phyloP scores from a whole-genome alignment of 2,113 vertebrate species.

The Herpailurus yagouaroundi region DNA sequence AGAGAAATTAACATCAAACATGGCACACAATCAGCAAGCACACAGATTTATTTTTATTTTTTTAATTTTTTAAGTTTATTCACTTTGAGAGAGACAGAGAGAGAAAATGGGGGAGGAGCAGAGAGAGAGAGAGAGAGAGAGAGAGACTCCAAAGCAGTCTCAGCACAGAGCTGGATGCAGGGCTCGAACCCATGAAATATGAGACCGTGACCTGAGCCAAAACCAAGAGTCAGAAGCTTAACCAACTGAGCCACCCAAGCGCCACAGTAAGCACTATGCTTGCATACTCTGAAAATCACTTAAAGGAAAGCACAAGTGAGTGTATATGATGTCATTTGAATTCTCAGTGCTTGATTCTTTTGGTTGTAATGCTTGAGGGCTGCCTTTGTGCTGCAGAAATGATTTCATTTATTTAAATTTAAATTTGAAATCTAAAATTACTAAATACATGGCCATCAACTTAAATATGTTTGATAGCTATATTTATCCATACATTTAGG shows the following conservation, averaged over 20 bases:
- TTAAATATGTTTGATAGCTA: background rate
- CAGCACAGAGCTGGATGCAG: no score
- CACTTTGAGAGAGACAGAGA: no score
- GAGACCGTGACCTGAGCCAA: no score
- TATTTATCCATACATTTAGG: background rate
- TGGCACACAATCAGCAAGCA: background rate
- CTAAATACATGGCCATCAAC: background rate
- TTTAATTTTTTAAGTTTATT: no score
- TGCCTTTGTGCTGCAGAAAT: background rate
- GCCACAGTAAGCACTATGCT: background rate
- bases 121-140: no score
- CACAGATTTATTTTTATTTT: background rate
- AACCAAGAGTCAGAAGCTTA: no score
- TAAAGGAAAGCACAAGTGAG: conserved; percentile 14
- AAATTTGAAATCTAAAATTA: background rate
- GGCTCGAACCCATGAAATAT: no score
- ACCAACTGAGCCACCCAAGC: no score
- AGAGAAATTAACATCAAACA: background rate
- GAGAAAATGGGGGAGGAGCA: no score
- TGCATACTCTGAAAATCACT: conserved; percentile 39
- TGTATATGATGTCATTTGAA: conserved; percentile 57
- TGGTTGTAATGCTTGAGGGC: background rate
- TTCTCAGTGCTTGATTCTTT: background rate
- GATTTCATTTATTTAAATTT: conserved; percentile 35
- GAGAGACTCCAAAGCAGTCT: no score